phyloP scores from a whole-genome alignment of 2,888 invertebrate species.

The Mactromeris polynyma region DNA sequence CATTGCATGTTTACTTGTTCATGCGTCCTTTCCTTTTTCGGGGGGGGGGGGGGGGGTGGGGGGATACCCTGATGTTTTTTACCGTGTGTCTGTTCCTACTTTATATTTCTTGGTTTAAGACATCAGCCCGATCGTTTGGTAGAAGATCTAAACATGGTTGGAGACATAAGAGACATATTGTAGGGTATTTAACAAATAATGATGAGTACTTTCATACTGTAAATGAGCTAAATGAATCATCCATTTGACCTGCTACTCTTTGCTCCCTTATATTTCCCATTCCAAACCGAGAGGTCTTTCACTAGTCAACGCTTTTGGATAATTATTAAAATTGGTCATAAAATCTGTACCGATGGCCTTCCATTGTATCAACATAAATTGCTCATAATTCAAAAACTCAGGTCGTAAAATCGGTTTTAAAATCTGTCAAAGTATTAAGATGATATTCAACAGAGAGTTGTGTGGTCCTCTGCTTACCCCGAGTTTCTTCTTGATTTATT shows the following conservation, averaged over 20 bases:
- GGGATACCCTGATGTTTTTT: no score
- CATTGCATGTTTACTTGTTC: no score
- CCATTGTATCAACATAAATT: conserved; percentile 48
- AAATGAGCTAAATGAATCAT: not conserved
- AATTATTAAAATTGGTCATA: conserved; percentile 59
- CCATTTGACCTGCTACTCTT: not conserved
- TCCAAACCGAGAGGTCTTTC: conserved; percentile 19
- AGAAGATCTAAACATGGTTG: no score
- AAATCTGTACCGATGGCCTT: conserved; percentile 47
- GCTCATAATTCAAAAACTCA: conserved; percentile 54
- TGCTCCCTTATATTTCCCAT: conserved; percentile 17
- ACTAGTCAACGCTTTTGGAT: conserved; percentile 18
- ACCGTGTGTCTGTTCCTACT: no score
- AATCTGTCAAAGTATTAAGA: conserved; percentile 48
- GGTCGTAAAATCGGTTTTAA: conserved; percentile 46
- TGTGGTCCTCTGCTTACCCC: conserved; percentile 42
- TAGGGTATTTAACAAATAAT: not conserved
- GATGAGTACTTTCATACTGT: not conserved
- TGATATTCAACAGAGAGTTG: conserved; percentile 26
- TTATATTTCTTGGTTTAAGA: no score
- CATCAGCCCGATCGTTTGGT: no score
- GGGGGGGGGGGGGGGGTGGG: no score
- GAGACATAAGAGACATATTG: no score
- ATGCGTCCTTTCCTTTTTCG: no score
- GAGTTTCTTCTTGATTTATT: conserved; percentile 48